phyloP scores from a whole-genome alignment of 2,888 invertebrate genomes.

The Limulus polyphemus region DNA sequence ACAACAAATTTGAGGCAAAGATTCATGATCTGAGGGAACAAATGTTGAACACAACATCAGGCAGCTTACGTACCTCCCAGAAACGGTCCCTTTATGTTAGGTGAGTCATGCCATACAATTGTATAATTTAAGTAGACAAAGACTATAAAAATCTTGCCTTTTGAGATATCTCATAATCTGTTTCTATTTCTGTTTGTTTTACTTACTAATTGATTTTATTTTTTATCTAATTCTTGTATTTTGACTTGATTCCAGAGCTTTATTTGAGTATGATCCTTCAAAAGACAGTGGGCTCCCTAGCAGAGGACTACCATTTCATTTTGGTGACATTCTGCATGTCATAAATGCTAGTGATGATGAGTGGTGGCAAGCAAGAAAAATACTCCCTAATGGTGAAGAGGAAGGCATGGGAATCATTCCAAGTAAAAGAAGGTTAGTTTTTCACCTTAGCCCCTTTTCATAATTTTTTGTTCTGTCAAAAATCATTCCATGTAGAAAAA shows the following conservation, averaged over 20 bases:
- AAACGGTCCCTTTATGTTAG: slow-evolving; percentile 91
- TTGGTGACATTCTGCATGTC: slow-evolving; percentile 96
- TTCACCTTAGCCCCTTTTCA: too few species aligned
- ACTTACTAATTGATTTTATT: not conserved
- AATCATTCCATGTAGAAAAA: too few species aligned
- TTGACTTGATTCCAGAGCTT: slow-evolving; percentile 52
- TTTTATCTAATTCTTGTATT: slow-evolving; percentile 6
- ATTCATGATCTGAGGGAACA: slow-evolving; percentile 95
- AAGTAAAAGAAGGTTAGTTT: slow-evolving; percentile 51
- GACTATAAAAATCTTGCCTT: slow-evolving; percentile 27
- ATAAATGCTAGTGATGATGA: slow-evolving; percentile 99
- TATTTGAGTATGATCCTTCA: slow-evolving; percentile 96
- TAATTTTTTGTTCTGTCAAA: too few species aligned
- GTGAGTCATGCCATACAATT: slow-evolving; percentile 37
- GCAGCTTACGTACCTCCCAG: slow-evolving; percentile 87
- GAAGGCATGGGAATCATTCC: slow-evolving; percentile 89
- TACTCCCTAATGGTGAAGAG: slow-evolving; percentile 51
- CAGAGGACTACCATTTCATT: slow-evolving; percentile 75
- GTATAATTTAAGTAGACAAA: too few species aligned
- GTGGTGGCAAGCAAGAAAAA: slow-evolving; percentile 93
- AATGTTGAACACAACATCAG: slow-evolving; percentile 43
- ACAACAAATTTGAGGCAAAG: slow-evolving; percentile 95
- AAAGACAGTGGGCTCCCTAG: slow-evolving; percentile 95
- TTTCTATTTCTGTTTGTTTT: not conserved
- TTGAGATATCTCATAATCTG: not conserved